Percentiles rank a stretch among this genome's conserved stretches.
phyloP scores from a whole-genome alignment of 2,797 vertebrate genomes.

The Zenarchopterus dispar region DNA sequence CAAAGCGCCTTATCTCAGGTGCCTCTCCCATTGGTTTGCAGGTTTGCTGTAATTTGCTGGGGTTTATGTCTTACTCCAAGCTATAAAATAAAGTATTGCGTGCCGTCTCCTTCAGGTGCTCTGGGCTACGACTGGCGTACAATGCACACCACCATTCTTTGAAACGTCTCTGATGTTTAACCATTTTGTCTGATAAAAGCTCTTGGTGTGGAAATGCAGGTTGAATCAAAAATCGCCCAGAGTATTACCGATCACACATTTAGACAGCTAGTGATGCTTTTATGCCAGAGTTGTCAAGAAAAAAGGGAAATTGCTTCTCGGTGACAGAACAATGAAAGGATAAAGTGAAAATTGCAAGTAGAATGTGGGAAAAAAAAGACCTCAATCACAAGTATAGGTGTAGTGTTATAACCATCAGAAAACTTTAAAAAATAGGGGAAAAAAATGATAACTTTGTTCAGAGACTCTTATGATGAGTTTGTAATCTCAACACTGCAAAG shows the following conservation, averaged over 20 bases:
- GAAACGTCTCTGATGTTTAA: conserved; percentile 52
- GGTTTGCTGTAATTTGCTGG: conserved; percentile 65
- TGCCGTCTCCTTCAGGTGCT: conserved; percentile 35
- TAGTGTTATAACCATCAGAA: no score
- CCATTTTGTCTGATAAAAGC: conserved; percentile 61
- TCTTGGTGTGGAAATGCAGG: conserved; percentile 26
- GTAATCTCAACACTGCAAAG: no score
- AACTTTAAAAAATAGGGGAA: no score
- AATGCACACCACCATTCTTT: conserved; percentile 21
- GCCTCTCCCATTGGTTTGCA: conserved; percentile 50
- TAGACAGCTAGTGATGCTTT: conserved; percentile 18
- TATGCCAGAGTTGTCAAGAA: conserved; percentile 17
- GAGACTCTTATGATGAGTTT: no score
- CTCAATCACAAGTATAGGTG: no score
- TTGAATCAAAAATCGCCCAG: conserved; percentile 32
- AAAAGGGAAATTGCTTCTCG: conserved; percentile 34
- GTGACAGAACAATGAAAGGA: conserved; percentile 16
- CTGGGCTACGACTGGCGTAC: conserved; percentile 21
- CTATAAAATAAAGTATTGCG: conserved; percentile 57
- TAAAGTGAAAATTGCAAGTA: conserved; percentile 3
- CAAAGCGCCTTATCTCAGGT: conserved; percentile 71
- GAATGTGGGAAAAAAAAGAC: not conserved
- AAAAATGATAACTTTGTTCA: no score
- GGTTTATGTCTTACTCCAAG: conserved; percentile 66
- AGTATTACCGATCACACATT: conserved; percentile 23